Percentiles rank a stretch among this genome's conserved stretches.
These are phyloP conservation scores for Campylomormyrus tamandua DNA, from an alignment of 2,113 vertebrate genomes.

Conservation along the genomic window DNA sequence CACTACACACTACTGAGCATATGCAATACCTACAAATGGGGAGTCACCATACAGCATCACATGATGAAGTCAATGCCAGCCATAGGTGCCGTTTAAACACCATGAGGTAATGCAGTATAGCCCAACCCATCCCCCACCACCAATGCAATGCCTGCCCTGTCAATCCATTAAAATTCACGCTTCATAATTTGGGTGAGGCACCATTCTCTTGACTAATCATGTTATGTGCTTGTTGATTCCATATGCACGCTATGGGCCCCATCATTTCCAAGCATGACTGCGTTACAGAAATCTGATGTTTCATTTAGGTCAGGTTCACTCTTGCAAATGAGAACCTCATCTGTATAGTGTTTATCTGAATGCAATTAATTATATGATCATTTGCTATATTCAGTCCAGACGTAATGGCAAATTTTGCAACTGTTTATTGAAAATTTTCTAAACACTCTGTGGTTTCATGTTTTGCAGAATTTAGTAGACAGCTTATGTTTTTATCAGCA, in stretches of 20 bases:
- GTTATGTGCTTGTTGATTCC: conserved; percentile 2
- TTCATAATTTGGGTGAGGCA: background rate
- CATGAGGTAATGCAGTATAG: background rate
- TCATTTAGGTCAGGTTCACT: conserved; percentile 5
- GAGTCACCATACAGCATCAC: background rate
- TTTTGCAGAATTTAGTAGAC: background rate
- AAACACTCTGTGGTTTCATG: background rate
- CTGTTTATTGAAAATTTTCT: background rate
- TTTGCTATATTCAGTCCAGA: background rate
- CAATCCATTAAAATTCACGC: background rate
- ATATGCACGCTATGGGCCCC: background rate
- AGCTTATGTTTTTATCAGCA: background rate
- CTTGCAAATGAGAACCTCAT: background rate
- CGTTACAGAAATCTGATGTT: background rate
- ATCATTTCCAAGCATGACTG: background rate
- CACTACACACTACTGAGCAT: background rate
- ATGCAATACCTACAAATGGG: background rate
- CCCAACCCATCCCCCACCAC: too few species aligned
- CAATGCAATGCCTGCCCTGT: background rate
- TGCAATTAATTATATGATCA: conserved; percentile 5
- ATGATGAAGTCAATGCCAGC: background rate
- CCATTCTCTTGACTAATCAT: background rate
- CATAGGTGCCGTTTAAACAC: background rate
- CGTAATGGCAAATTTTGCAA: background rate
- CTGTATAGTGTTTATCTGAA: background rate